Percentiles rank a stretch among this genome's conserved stretches.
These are phyloP conservation scores for Hypolimnas misippus DNA, from an alignment of 2,888 invertebrate genomes.

Conservation along the genomic window DNA sequence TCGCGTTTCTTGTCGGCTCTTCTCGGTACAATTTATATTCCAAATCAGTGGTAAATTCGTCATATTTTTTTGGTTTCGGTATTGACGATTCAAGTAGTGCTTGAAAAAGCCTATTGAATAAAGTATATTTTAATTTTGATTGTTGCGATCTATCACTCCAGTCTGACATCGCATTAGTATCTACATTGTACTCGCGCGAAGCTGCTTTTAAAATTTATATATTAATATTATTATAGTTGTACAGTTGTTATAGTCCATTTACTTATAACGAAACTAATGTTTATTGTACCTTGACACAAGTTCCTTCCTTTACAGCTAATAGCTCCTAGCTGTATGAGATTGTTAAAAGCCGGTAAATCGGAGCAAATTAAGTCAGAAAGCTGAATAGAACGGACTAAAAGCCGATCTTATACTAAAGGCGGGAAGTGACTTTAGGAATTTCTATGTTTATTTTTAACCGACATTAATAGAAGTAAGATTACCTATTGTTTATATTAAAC, in stretches of 20 bases:
- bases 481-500: neutral
- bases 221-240: neutral
- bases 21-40: too few species aligned
- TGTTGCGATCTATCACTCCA: too few species aligned
- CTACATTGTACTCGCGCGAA: too few species aligned
- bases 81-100: too few species aligned
- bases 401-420: constrained; percentile 23
- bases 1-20: too few species aligned
- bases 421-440: constrained; percentile 26
- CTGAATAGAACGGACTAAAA: constrained; percentile 29
- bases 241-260: neutral
- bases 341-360: constrained; percentile 39
- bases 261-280: constrained; percentile 4
- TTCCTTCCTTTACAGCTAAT: constrained; percentile 35
- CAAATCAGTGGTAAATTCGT: too few species aligned
- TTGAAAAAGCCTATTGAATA: too few species aligned
- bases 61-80: too few species aligned
- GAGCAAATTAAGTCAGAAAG: constrained; percentile 35
- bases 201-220: too few species aligned
- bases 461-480: neutral
- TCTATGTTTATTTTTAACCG: neutral
- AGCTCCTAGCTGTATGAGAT: constrained; percentile 38
- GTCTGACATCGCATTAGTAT: too few species aligned
- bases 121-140: too few species aligned
- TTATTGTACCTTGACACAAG: constrained; percentile 20